Evolutionary conservation across 2,797 vertebrate species (phyloP).

Genomic region (Petrocephalus sullivani): DNA sequence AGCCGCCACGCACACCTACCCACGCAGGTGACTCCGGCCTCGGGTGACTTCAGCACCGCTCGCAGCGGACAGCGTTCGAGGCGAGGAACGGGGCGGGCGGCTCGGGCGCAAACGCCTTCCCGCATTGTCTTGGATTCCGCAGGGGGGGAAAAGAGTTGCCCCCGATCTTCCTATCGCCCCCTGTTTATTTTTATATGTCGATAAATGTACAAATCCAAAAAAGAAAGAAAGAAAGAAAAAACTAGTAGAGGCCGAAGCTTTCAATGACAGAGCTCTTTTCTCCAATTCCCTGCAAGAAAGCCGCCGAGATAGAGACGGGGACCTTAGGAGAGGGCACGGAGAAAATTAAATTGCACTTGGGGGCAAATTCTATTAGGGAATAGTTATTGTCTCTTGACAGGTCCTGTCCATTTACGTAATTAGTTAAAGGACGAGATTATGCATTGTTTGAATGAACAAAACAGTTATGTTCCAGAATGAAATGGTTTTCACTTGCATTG

Average conservation of each 20-base stretch:
- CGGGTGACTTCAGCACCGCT: conserved; percentile 27
- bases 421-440: conserved; percentile 61
- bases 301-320: conserved; percentile 50
- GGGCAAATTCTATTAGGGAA: conserved; percentile 96
- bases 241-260: conserved; percentile 16
- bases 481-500: conserved; percentile 49
- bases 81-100: not conserved
- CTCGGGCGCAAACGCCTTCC: not conserved
- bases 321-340: conserved; percentile 59
- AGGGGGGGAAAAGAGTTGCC: not conserved
- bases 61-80: conserved; percentile 27
- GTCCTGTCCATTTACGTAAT: conserved; percentile 88
- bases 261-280: conserved; percentile 36
- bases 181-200: conserved; percentile 15
- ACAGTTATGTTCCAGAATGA: conserved; percentile 54
- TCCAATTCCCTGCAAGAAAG: conserved; percentile 45
- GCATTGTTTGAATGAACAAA: conserved; percentile 57
- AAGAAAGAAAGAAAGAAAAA: conserved; percentile 26
- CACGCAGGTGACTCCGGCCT: conserved; percentile 24
- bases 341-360: conserved; percentile 99
- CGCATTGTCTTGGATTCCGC: conserved; percentile 3
- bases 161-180: not conserved
- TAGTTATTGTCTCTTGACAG: conserved; percentile 81
- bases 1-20: conserved; percentile 48
- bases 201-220: conserved; percentile 18